Base-by-base conservation (phyloP, 37 sponge, comb jelly and placozoan genomes). In the Crambe crambe region DNA sequence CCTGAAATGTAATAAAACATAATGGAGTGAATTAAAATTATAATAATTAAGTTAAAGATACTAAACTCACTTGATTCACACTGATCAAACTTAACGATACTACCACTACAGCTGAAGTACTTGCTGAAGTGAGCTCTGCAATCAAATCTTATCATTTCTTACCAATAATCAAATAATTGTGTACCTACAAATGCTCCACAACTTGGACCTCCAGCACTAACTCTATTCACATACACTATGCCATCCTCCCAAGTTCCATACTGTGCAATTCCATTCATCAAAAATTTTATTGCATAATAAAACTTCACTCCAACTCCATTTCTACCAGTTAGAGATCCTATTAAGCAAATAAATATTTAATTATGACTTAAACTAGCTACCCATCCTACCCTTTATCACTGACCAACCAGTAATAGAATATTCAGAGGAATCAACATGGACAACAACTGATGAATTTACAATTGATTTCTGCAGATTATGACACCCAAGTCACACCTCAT, bases 241-340 rank as follows among this genome's bases (percentile, higher is more conserved):
- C 60, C 42, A 58, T 75, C 43, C 6, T 76, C 72, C 88, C 88
- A 87, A 4, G 72, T 64, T 21, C 88, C 88, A 76, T 42, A 47
- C 8, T 29, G 8, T 0, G 18, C 47, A n/a, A n/a, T n/a, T 21
- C 38, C 32, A 3, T 58, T 18, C 23, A 39, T 22, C 30, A 20
- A 26, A 56, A 81, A 56, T 5, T 22, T 35, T 0, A 57, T 66
- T 3, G 56, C 77, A 87, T 82, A 87, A 58, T 87, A 87, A 41
- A 81, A 77, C 40, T 68, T 34, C 63, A 87, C 71, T 0, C 88
- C 88, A 54, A 18, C 29, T 2, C 88, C 88, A 76, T 87, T 87
- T 1, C 88, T 68, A 25, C 88, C 82, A 47, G 88, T 87, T 36
- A 87, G 38, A 42, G 72, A 56, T 10, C 88, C 88, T 81, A n/a